Conservation (phyloP, 2,797 vertebrate species). For the Pseudomugil gertrudae region DNA sequence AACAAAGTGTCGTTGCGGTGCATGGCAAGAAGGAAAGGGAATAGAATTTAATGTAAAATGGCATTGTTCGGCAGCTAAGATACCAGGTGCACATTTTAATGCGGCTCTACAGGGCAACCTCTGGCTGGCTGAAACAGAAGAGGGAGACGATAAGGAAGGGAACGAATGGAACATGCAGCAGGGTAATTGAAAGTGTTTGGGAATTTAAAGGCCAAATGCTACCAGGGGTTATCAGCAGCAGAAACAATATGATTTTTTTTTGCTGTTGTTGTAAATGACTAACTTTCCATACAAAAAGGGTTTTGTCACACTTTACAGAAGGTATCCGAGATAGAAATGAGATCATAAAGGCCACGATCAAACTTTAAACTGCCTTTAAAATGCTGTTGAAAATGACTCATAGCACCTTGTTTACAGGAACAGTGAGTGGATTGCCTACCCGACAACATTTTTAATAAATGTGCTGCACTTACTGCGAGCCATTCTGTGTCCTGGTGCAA, state of each 20-base stretch:
- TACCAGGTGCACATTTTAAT: slow-evolving; percentile 78
- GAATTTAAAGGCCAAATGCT: slow-evolving; percentile 80
- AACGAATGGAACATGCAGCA: slow-evolving; percentile 61
- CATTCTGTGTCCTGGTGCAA: slow-evolving; percentile 31
- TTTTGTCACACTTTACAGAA: slow-evolving; percentile 54
- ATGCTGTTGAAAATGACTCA: slow-evolving; percentile 56
- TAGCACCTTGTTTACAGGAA: slow-evolving; percentile 37
- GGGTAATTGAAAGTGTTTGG: slow-evolving; percentile 75
- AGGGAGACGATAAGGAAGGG: slow-evolving; percentile 69
- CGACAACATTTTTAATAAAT: slow-evolving; percentile 42
- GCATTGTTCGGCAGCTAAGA: slow-evolving; percentile 66
- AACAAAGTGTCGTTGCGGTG: slow-evolving; percentile 68
- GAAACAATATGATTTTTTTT: slow-evolving; percentile 76
- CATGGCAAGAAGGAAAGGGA: slow-evolving; percentile 70
- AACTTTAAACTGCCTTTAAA: slow-evolving; percentile 66
- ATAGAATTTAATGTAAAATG: slow-evolving; percentile 75
- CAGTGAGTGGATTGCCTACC: slow-evolving; percentile 35
- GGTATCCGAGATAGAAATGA: slow-evolving; percentile 57
- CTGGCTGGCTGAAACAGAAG: slow-evolving; percentile 64
- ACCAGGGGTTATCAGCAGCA: slow-evolving; percentile 74
- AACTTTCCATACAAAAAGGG: slow-evolving; percentile 66
- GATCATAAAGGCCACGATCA: slow-evolving; percentile 65
- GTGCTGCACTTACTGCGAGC: slow-evolving; percentile 32
- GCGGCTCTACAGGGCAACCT: slow-evolving; percentile 65
- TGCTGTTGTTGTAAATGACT: too few relatives aligned